Evolutionary conservation across 1,140 invertebrate genomes (phyloP), one percentile per base, ranked within the genome.

Genomic region (Orchestia grillus): DNA sequence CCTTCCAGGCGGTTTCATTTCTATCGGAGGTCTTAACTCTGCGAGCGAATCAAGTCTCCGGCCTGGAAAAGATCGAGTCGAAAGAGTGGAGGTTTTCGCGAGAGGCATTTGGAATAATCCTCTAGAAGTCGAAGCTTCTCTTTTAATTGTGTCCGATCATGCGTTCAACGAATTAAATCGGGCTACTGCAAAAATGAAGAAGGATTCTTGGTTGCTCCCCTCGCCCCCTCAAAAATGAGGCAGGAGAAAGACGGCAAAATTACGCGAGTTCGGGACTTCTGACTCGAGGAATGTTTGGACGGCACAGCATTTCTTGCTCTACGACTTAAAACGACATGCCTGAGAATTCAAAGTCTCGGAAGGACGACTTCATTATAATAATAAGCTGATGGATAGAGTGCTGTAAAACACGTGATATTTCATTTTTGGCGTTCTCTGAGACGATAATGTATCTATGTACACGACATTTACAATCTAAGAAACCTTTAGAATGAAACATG

Each of bases 101-200:
- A 44, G 92, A n/a, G 92, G 92, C 92, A 94, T 94, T 94, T 94
- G 92, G 43, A 45, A 94, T 94, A 94, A 94, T 94, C 92, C 92
- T 94, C 16, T n/a, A 36, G 44, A 94, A 94, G 92, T 94, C 92
- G 44, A 94, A 94, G 92, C 92, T 45, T 94, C 92, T 94, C 92
- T 94, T 94, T 94, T 94, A 94, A 94, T 94, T 94, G 92, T 94
- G 92, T 94, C 40, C 92, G 92, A 94, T 94, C 92, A 94, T 94
- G 92, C 92, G 92, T 94, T 94, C 92, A 47, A 45, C 92, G 92
- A 94, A 94, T 94, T 94, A 94, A 94, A 94, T 94, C 92, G 92
- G 43, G 6, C 92, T 42, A 47, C 41, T 94, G 47, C 43, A 94
- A 94, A 94, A 45, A 94, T 94, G 92, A 94, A 44, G 92, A 94